Evolutionary conservation across 2,113 vertebrate species (phyloP), one percentile per base, ranked within the genome.

Genomic region (Murina feae): DNA sequence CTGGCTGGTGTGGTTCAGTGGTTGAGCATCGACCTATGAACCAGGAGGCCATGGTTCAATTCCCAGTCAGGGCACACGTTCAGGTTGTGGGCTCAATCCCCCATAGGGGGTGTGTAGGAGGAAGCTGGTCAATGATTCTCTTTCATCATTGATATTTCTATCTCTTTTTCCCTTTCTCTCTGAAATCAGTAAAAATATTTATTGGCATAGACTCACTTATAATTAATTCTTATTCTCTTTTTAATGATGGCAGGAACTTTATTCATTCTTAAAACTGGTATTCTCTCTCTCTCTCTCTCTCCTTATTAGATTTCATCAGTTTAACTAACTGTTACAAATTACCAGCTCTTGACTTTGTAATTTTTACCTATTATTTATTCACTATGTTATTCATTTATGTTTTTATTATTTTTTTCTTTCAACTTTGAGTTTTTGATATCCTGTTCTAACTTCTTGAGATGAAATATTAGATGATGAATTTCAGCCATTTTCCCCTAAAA

Each of bases 381-480:
- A 79, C 47, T 89, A 51, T 91, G 32, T 78, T 53, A 82, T 71
- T 83, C 11, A 95, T 76, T 82, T 92, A 21, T 55, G 30, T 63
- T n/a, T 93, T 89, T 55, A 87, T 83, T 75, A 69, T 69, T 93
- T 65, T 75, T 78, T 91, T 88, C 53, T n/a, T 92, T 85, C 18
- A 68, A 69, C 39, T 94, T 95, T 78, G 68, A 93, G 51, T 86
- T 96, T 86, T 96, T 85, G 16, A 91, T 68, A 80, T 65, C 17
- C 42, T 53, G 3, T 79, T 90, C 21, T 87, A 80, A 83, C 35
- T 91, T 88, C 58, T 63, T 72, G 35, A 81, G 39, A 44, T 87
- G 47, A 91, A 95, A 89, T 93, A 69, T 55, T 79, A 69, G 25
- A 53, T 74, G 55, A 87, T 80, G 51, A 85, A 78, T 44, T 88